Evolutionary conservation across 1,140 invertebrate genomes (phyloP), one percentile per base, ranked within the genome.

Genomic region (Zaprionus ghesquierei): DNA sequence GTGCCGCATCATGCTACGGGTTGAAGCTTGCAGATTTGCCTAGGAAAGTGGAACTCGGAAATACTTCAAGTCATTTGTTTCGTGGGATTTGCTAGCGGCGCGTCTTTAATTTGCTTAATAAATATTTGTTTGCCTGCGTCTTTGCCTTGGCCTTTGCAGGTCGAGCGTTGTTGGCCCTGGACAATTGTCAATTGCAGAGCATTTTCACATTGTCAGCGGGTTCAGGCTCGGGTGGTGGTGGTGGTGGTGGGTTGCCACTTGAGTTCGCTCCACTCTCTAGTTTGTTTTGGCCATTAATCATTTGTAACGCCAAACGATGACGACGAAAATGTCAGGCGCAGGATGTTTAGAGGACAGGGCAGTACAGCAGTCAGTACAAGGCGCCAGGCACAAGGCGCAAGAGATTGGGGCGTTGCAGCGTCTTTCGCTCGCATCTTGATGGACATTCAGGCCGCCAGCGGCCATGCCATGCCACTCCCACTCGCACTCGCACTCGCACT

Each of bases 41-140:
- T 41, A 15, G 35, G 35, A 15, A 41, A 41, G 35, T 23, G 38
- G 38, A 25, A 29, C 25, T 46, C 10, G 1, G 18, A 9, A 53
- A 87, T 79, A 87, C 70, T 55, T 64, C 82, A 54, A 87, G 82
- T 86, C 82, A 86, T 86, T 86, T 86, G 82, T 86, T 68, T 82
- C 50, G 69, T 54, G 65, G 82, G 79, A 82, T 86, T 89, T 89
- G 75, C 61, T 61, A 65, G 62, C 6, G 27, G 27, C 68, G 79
- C 82, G 71, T 66, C 82, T 86, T 86, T 82, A 86, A 86, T 86
- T 82, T 86, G 82, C 79, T 82, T 82, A 87, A 87, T 79, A 86
- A 86, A 86, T 82, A 89, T 87, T 86, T 86, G 79, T 63, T 79
- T 73, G 82, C 58, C 77, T 81, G 5, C n/a, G 33, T 12, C 33